Conservation (phyloP, 2,113 vertebrate genomes). For the Emberiza fucata region DNA sequence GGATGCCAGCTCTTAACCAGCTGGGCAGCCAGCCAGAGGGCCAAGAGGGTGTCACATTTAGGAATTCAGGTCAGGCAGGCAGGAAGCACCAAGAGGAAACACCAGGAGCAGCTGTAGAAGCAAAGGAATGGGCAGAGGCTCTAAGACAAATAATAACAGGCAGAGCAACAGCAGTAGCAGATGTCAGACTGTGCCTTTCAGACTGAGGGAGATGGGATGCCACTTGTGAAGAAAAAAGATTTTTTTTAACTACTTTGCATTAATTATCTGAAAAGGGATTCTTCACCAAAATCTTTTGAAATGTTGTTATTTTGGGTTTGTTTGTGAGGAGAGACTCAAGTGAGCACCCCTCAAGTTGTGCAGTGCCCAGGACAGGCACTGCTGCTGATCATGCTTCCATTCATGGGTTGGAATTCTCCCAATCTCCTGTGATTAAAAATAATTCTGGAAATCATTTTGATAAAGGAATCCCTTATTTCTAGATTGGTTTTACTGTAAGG, state of each 20-base stretch:
- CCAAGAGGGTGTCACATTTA: constrained; percentile 25
- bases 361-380: background rate
- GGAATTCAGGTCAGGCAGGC: constrained; percentile 53
- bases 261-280: background rate
- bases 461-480: background rate
- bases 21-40: constrained; percentile 49
- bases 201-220: background rate
- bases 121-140: constrained; percentile 56
- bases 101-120: constrained; percentile 64
- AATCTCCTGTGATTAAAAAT: background rate
- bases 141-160: constrained; percentile 63
- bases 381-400: background rate
- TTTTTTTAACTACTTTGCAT: background rate
- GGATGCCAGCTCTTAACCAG: constrained; percentile 45
- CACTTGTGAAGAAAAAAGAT: background rate
- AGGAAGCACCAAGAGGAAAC: constrained; percentile 66
- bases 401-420: background rate
- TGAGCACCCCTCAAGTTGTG: background rate
- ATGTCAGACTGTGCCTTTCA: constrained; percentile 19
- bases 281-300: background rate
- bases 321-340: background rate
- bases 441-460: background rate
- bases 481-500: background rate
- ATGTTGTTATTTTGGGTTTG: background rate
- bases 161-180: constrained; percentile 44